phyloP scores from a whole-genome alignment of 2,888 invertebrate species.

The Hoplodrina blanda region DNA sequence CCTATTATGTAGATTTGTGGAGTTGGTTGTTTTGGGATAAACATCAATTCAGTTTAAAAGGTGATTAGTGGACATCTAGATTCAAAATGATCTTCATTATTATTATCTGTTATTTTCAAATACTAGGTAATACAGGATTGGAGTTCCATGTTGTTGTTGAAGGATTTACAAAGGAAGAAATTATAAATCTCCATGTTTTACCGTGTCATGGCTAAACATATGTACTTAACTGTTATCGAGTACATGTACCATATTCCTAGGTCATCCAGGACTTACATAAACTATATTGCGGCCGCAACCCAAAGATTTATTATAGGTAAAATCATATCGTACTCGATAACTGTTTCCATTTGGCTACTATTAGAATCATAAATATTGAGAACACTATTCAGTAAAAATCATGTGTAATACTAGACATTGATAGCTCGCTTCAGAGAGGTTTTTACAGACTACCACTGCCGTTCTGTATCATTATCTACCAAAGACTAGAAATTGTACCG shows the following conservation, averaged over 20 bases:
- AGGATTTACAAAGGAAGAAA: not conserved
- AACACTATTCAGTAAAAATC: not conserved
- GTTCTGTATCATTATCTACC: not conserved
- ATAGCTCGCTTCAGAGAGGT: not conserved
- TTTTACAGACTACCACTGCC: not conserved
- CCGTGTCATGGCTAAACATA: too few relatives aligned
- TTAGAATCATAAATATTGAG: not conserved
- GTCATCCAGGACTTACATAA: too few relatives aligned
- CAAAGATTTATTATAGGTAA: not conserved
- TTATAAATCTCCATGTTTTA: not conserved
- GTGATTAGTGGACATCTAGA: slow-evolving; percentile 21
- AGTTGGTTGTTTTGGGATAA: not conserved
- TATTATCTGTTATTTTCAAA: not conserved
- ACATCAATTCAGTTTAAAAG: slow-evolving; percentile 30
- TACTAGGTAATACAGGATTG: not conserved
- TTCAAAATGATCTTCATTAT: not conserved
- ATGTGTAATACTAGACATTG: too few relatives aligned
- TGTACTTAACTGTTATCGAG: too few relatives aligned
- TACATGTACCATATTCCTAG: not conserved
- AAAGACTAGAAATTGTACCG: not conserved
- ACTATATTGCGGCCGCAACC: not conserved
- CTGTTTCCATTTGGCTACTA: not conserved
- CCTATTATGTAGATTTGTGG: slow-evolving; percentile 4
- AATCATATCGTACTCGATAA: not conserved
- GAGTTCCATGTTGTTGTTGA: not conserved